phyloP scores from a whole-genome alignment of 2,797 vertebrate genomes.

The Sebastes elongatus region DNA sequence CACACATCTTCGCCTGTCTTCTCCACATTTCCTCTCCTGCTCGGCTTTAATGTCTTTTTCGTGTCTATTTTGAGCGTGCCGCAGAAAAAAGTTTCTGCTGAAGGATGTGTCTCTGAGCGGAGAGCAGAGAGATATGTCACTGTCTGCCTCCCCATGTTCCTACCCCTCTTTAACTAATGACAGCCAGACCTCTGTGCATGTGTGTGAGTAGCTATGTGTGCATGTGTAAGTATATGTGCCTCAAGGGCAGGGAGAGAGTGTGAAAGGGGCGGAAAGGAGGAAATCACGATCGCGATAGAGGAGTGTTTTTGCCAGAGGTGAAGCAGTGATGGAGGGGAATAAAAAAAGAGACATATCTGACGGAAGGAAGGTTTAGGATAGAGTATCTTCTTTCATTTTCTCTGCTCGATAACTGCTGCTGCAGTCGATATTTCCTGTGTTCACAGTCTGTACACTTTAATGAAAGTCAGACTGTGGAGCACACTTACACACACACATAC shows the following conservation, averaged over 20 bases:
- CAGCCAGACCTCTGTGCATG: slow-evolving; percentile 46
- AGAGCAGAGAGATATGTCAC: slow-evolving; percentile 75
- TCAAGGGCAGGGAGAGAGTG: slow-evolving; percentile 5
- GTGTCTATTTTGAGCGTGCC: slow-evolving; percentile 75
- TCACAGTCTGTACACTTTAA: slow-evolving; percentile 69
- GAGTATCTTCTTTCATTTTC: slow-evolving; percentile 59
- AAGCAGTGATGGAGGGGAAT: slow-evolving; percentile 33
- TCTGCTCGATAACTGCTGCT: slow-evolving; percentile 49
- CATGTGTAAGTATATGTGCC: slow-evolving; percentile 25
- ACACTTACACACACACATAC: background rate
- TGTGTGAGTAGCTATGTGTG: background rate
- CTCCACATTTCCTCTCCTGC: slow-evolving; percentile 60
- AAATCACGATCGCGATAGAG: slow-evolving; percentile 37
- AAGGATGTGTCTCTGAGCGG: slow-evolving; percentile 77
- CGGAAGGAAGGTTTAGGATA: slow-evolving; percentile 23
- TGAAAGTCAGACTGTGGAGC: slow-evolving; percentile 60
- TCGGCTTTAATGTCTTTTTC: slow-evolving; percentile 80
- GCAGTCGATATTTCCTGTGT: slow-evolving; percentile 70
- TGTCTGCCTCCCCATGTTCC: slow-evolving; percentile 70
- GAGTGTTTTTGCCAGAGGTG: slow-evolving; percentile 43
- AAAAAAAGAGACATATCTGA: slow-evolving; percentile 42
- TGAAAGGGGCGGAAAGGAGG: slow-evolving; percentile 30
- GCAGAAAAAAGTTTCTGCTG: slow-evolving; percentile 72
- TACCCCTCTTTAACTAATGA: slow-evolving; percentile 75
- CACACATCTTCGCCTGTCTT: slow-evolving; percentile 65